Conservation (phyloP, 2,888 invertebrate species). For the Macrosiphum euphorbiae region DNA sequence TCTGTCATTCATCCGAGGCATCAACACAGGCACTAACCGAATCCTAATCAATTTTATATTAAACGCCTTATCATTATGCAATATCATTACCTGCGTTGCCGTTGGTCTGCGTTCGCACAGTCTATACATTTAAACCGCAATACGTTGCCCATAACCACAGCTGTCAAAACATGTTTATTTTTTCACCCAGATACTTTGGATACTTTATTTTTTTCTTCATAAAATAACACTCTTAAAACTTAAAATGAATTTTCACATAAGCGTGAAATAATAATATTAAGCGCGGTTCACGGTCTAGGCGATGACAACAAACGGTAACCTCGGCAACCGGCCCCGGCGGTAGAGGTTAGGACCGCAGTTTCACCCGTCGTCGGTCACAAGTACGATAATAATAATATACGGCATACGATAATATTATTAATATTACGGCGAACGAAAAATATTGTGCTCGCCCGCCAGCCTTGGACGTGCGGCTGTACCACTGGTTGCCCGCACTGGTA, state of each 20-base stretch:
- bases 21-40: not conserved
- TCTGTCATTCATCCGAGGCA: not conserved
- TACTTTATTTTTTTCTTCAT: not conserved
- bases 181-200: not conserved
- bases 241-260: not conserved
- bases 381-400: not conserved
- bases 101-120: slow-evolving; percentile 60
- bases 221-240: not conserved
- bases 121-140: slow-evolving; percentile 55
- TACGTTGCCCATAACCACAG: slow-evolving; percentile 57
- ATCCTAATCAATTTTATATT: slow-evolving; percentile 22
- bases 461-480: not conserved
- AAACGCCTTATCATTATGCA: slow-evolving; percentile 55
- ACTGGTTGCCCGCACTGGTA: slow-evolving; percentile 52
- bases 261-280: not conserved
- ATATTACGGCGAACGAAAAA: not conserved
- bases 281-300: slow-evolving; percentile 4
- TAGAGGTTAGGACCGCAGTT: not conserved
- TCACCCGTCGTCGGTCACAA: not conserved
- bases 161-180: slow-evolving; percentile 53
- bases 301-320: slow-evolving; percentile 62
- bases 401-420: slow-evolving; percentile 1
- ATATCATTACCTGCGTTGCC: slow-evolving; percentile 61
- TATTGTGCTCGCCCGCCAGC: not conserved
- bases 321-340: not conserved